Evolutionary conservation across 2,888 invertebrate species (phyloP).

Genomic region (Vanessa cardui): DNA sequence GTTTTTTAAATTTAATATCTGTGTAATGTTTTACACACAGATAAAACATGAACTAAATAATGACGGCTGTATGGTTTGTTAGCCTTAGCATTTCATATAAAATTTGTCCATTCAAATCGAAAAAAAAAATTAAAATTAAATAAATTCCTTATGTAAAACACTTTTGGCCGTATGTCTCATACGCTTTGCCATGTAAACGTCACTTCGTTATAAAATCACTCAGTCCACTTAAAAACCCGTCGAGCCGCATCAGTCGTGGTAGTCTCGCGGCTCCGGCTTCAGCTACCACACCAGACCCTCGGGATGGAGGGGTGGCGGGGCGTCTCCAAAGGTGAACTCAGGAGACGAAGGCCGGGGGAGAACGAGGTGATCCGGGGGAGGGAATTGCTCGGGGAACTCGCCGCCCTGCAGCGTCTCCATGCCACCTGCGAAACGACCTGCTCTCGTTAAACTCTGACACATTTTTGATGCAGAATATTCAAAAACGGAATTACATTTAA

Average conservation of each 20-base stretch:
- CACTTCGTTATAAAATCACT: conserved; percentile 47
- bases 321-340: conserved; percentile 85
- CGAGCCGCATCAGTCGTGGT: conserved; percentile 83
- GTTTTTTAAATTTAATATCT: background rate
- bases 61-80: background rate
- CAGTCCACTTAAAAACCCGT: conserved; percentile 75
- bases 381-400: conserved; percentile 81
- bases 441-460: conserved; percentile 79
- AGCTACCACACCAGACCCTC: conserved; percentile 83
- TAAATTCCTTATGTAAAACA: background rate
- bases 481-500: too few relatives aligned
- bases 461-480: conserved; percentile 3
- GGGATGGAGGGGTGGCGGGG: conserved; percentile 76
- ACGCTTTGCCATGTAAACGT: conserved; percentile 35
- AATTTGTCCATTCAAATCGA: background rate
- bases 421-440: conserved; percentile 90
- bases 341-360: conserved; percentile 89
- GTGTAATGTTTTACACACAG: background rate
- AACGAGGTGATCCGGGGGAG: conserved; percentile 85
- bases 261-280: conserved; percentile 84
- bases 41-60: background rate
- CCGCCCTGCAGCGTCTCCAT: conserved; percentile 83
- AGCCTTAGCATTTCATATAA: background rate
- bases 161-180: conserved; percentile 4
- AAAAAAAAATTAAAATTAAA: background rate